A percentile compares a stretch with the other conserved stretches of the same genome.
phyloP scores from a whole-genome alignment of 2,888 invertebrate genomes.

The Ametastegia equiseti region DNA sequence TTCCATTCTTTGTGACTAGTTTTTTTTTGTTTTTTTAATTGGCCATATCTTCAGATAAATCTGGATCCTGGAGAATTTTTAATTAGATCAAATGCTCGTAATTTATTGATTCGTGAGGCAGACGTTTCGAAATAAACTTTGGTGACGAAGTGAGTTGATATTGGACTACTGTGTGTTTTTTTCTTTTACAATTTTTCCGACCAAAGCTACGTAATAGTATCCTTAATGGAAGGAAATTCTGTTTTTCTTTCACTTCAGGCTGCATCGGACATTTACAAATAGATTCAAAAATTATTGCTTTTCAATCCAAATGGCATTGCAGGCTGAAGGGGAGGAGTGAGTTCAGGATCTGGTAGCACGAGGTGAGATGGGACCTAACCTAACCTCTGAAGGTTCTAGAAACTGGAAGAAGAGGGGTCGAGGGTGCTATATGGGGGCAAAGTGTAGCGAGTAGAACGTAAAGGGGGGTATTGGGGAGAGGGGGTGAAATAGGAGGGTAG shows the following conservation, averaged over 20 bases:
- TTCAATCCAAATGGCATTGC: slow-evolving; percentile 63
- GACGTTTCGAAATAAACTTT: too few relatives aligned
- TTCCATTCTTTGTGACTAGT: too few relatives aligned
- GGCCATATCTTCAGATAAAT: too few relatives aligned
- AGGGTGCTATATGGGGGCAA: slow-evolving; percentile 52
- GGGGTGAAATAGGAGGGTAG: slow-evolving; percentile 53
- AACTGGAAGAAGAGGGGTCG: slow-evolving; percentile 53
- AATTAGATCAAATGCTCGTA: too few relatives aligned
- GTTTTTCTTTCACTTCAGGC: not conserved
- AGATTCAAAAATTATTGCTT: slow-evolving; percentile 68
- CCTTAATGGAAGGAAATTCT: not conserved
- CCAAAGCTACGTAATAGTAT: not conserved
- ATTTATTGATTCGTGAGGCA: too few relatives aligned
- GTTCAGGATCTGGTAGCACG: not conserved
- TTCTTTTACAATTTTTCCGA: too few relatives aligned
- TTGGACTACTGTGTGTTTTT: too few relatives aligned
- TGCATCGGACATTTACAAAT: slow-evolving; percentile 61
- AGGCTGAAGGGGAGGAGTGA: not conserved
- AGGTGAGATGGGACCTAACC: too few relatives aligned
- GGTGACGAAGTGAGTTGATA: too few relatives aligned
- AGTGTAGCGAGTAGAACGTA: slow-evolving; percentile 35
- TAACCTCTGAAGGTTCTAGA: not conserved
- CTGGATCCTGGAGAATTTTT: too few relatives aligned
- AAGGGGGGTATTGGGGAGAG: slow-evolving; percentile 52
- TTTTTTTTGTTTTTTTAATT: not conserved